Base-by-base conservation (phyloP, 2,888 invertebrate species). In the Eledona agricola region DNA sequence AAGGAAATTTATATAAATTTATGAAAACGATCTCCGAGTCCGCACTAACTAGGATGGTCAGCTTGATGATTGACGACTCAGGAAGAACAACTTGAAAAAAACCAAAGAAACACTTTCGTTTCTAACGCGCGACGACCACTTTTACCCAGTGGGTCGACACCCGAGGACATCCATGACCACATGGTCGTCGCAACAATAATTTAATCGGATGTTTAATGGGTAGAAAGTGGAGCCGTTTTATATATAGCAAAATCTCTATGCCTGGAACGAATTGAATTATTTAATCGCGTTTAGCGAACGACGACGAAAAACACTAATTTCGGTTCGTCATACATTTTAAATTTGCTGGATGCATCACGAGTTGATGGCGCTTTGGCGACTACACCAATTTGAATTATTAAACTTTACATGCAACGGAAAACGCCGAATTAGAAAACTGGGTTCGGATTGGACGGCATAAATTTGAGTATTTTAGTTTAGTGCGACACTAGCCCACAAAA, bases 31-130 rank as follows among this genome's bases (percentile, higher is more conserved):
- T 37, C 45, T 25, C 22, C 45, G 35, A 29, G 37, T 22, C 32
- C 19, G 19, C 20, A 12, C 38, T 52, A 52, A 52, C 52, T 26
- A 43, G 49, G 42, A 55, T 46, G 51, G 37, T 51, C 55, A 46
- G 37, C 26, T 22, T 37, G 28, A 67, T 70, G 72, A 72, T 72
- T 71, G 67, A 72, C 71, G 70, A 69, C 68, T 63, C 70, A 72
- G 71, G 72, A 72, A 71, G 69, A 9, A 28, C 35, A 35, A 35
- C 17, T 6, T 10, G 12, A 10, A 35, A 10, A 28, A 28, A 28
- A 5, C 4, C 10, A 28, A 28, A 12, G 5, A 65, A 60, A 59
- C 58, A 62, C 63, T 64, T 63, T 62, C 62, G 60, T 64, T 64
- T 64, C 62, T 56, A 59, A 58, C 60, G 57, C 47, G 55, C 59